A percentile compares a stretch with the other conserved stretches of the same genome.
These are phyloP conservation scores for Listrodromus nycthemerus DNA, from an alignment of 2,888 invertebrate species.

Conservation along the genomic window DNA sequence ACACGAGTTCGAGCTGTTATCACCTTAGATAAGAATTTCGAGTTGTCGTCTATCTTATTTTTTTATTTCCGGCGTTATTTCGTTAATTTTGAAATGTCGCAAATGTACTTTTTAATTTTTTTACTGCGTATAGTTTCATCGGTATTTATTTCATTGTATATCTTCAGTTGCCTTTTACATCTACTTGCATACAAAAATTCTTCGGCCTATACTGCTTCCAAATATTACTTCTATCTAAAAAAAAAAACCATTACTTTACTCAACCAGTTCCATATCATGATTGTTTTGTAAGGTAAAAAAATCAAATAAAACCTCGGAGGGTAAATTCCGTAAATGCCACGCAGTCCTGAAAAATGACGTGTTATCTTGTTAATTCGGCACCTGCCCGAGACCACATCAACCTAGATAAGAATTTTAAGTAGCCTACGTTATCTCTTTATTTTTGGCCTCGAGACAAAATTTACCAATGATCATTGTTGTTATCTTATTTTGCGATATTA, in stretches of 20 bases:
- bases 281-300: background rate
- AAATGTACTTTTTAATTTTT: too few species aligned
- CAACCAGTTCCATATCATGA: background rate
- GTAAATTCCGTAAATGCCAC: background rate
- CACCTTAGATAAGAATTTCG: constrained; percentile 4
- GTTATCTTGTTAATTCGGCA: background rate
- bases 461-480: constrained; percentile 4
- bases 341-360: background rate
- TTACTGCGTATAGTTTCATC: too few species aligned
- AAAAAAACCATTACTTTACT: background rate
- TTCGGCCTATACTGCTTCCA: too few species aligned
- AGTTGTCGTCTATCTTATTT: background rate
- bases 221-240: too few species aligned
- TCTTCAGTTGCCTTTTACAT: too few species aligned
- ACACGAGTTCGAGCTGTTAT: background rate
- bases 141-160: too few species aligned
- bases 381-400: background rate
- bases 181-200: too few species aligned
- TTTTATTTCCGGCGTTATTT: background rate
- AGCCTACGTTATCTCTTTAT: background rate
- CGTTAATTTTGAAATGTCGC: too few species aligned
- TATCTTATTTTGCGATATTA: background rate
- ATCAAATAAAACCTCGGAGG: background rate
- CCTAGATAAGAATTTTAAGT: constrained; percentile 6
- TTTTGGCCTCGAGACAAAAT: background rate